Conservation (phyloP, 1,140 invertebrate species). For the Arctopsyche grandis region DNA sequence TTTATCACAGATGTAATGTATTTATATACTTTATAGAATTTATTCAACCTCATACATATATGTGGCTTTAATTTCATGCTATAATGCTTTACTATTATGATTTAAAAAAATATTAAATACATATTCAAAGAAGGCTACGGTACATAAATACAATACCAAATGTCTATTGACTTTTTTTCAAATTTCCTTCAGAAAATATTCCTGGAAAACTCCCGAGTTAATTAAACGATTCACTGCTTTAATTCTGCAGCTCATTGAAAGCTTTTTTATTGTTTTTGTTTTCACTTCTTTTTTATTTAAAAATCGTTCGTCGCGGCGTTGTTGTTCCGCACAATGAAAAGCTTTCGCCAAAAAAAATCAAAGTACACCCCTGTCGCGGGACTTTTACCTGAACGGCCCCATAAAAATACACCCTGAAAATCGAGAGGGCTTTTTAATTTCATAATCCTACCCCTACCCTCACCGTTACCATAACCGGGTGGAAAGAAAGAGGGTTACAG, state of each 20-base stretch:
- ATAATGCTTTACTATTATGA: too few species aligned
- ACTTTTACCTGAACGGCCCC: conserved; percentile 30
- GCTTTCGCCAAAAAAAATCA: conserved; percentile 21
- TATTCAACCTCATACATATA: too few species aligned
- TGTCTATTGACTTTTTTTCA: too few species aligned
- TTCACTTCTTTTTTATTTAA: background rate
- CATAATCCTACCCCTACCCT: conserved; percentile 41
- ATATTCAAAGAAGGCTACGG: too few species aligned
- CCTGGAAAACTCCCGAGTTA: conserved; percentile 9
- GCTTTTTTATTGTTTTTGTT: background rate
- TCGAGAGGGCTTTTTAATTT: conserved; percentile 50
- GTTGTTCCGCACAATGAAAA: conserved; percentile 31
- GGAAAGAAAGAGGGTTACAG: background rate
- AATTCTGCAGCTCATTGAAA: background rate
- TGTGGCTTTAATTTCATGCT: too few species aligned
- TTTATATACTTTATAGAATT: too few species aligned
- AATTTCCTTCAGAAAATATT: too few species aligned
- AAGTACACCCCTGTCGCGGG: conserved; percentile 11
- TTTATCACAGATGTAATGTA: too few species aligned
- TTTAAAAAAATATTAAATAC: too few species aligned
- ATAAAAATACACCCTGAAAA: conserved; percentile 42
- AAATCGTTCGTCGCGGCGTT: too few species aligned
- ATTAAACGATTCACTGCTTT: conserved; percentile 27
- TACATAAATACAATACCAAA: too few species aligned
- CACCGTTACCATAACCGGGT: background rate